phyloP scores from a whole-genome alignment of 2,113 vertebrate genomes.

The Apteryx owenii region DNA sequence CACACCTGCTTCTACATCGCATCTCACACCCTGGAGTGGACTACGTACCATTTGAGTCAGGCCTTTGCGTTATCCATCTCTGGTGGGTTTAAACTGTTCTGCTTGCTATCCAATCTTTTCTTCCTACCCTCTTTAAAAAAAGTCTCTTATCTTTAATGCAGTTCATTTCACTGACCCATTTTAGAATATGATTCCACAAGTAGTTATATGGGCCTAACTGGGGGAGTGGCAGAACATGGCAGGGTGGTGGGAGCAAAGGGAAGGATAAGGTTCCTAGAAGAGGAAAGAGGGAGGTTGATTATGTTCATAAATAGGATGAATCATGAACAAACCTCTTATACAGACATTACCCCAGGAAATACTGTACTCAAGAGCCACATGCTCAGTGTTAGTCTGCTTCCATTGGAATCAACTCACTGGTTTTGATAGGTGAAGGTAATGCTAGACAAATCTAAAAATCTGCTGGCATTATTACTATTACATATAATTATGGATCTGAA shows the following conservation, averaged over 20 bases:
- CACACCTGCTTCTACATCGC: not conserved
- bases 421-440: not conserved
- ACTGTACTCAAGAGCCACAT: not conserved
- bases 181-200: not conserved
- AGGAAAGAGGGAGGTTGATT: not conserved
- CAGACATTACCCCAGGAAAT: not conserved
- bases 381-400: not conserved
- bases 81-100: not conserved
- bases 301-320: too few relatives aligned
- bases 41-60: not conserved
- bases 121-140: not conserved
- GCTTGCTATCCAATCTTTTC: not conserved
- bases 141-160: not conserved
- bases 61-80: not conserved
- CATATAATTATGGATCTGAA: not conserved
- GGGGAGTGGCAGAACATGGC: not conserved
- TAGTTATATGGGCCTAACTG: not conserved
- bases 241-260: not conserved
- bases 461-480: not conserved
- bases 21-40: not conserved
- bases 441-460: not conserved
- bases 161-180: not conserved
- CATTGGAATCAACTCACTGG: not conserved
- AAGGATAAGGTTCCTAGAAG: not conserved
- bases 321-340: not conserved